Evolutionary conservation across 2,888 invertebrate genomes (phyloP), one percentile per base, ranked within the genome.

Genomic region (Tuta absoluta): DNA sequence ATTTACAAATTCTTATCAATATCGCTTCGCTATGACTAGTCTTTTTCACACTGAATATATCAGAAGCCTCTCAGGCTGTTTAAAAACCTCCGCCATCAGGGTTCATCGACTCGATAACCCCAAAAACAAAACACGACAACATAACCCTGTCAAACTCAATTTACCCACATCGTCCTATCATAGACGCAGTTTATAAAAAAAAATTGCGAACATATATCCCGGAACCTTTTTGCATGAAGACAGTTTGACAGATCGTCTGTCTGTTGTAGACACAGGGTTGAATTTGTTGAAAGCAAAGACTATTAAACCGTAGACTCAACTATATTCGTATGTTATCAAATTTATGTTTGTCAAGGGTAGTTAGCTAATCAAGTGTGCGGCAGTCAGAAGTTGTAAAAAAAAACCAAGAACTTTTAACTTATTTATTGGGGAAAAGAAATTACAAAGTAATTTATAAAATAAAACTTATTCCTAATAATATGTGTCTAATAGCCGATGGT

Each of bases 211-310:
- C 45, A 45, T 45, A 45, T 17, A 45, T 45, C 45, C 41, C n/a
- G n/a, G 45, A 45, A 17, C 45, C 45, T 45, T 45, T 45, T 45
- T 45, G 45, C 45, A 45, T 45, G 45, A 5, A 45, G 49, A 49
- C 21, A 23, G 49, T 21, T 21, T 49, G 49, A 49, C 49, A 49
- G 49, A 49, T 49, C 21, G 49, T 49, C 49, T 45, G 45, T 11
- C 49, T 49, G 49, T 49, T 49, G 49, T 49, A 49, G 49, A 49
- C 49, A 49, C 21, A 49, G 21, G 60, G 60, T 38, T 37, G 59
- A 59, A 37, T 21, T 59, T 38, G 45, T 45, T 45, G 45, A n/a
- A 45, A 45, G n/a, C 45, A 45, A 17, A 4, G 45, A 45, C 8
- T 0, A n/a, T 1, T 45, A 3, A 45, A 17, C 17, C 8, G 17